These are phyloP conservation scores for Capromys pilorides DNA, from an alignment of 2,797 vertebrate genomes.

Conservation along the genomic window DNA sequence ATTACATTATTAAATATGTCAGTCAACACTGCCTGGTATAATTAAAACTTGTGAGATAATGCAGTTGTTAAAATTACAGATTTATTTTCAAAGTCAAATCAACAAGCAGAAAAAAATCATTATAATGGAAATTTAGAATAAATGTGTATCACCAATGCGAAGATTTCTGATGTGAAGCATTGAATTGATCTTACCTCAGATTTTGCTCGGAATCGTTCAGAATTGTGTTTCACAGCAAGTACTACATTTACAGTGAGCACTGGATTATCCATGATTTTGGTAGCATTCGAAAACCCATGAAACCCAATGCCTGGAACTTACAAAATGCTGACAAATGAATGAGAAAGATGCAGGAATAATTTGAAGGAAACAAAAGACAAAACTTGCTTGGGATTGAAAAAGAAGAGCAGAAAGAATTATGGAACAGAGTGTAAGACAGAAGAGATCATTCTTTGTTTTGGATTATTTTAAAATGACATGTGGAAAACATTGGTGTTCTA, in stretches of 20 bases:
- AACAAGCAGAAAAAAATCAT: conserved; percentile 72
- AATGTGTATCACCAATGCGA: conserved; percentile 59
- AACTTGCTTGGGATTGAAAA: conserved; percentile 3
- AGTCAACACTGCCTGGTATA: conserved; percentile 78
- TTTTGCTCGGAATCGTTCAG: conserved; percentile 74
- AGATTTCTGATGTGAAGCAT: conserved; percentile 73
- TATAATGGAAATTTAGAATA: conserved; percentile 78
- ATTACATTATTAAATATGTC: conserved; percentile 81
- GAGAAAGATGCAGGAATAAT: conserved; percentile 55
- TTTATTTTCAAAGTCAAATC: conserved; percentile 80
- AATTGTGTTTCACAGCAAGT: conserved; percentile 52
- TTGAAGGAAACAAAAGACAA: background rate
- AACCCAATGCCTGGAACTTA: conserved; percentile 71
- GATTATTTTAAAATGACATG: background rate
- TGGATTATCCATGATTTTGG: conserved; percentile 68
- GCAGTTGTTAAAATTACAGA: conserved; percentile 75
- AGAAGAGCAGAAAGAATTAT: background rate
- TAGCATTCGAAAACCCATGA: background rate
- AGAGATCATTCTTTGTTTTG: background rate
- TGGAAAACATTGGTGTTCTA: background rate
- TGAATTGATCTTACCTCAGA: conserved; percentile 62
- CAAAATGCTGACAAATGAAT: conserved; percentile 51
- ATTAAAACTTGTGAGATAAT: conserved; percentile 75
- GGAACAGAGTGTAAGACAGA: background rate
- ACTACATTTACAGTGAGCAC: conserved; percentile 16